Evolutionary conservation across 2,797 vertebrate genomes (phyloP), one percentile per base, ranked within the genome.

Genomic region (Pangasius larnaudii): DNA sequence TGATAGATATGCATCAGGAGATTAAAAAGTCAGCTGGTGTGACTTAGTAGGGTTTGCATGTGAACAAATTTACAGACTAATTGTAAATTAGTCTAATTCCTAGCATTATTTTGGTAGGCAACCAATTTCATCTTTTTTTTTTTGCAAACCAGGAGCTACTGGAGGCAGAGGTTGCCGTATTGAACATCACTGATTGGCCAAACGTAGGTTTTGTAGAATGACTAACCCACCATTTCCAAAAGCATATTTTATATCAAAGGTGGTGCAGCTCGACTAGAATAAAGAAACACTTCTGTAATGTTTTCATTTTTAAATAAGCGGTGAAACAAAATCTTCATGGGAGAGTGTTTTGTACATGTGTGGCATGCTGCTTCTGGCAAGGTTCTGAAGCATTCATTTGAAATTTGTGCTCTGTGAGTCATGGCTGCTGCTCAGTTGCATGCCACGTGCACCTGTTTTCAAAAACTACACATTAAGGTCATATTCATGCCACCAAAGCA

Each of bases 281-380:
- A 65, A 83, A 49, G n/a, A 42, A 83, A 83, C 24, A 11, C 1
- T n/a, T 61, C 13, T 14, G 3, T 46, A 18, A n/a, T 63, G 33
- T 24, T 59, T 80, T 27, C 27, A 11, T 42, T 82, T 36, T 5
- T 13, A 19, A 46, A 18, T 19, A 82, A 61, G 36, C 16, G 2
- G 3, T 42, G 78, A 82, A 82, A 82, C 79, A 24, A 82, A 63
- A 82, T 65, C 80, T 67, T 83, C 59, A 65, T 83, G 81, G 42
- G 14, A 65, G 39, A 49, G 10, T 67, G 42, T 53, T 51, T 67
- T 2, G 42, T 84, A 33, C 2, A 14, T 7, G 5, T 42, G 58
- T 4, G 79, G 5, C 59, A 69, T 24, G n/a, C n/a, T 53, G 61
- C 42, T 69, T 67, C 42, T 67, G 81, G 8, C 61, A 67, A 56